Conservation (phyloP, 2,888 invertebrate species). For the Choristoneura rosaceana region DNA sequence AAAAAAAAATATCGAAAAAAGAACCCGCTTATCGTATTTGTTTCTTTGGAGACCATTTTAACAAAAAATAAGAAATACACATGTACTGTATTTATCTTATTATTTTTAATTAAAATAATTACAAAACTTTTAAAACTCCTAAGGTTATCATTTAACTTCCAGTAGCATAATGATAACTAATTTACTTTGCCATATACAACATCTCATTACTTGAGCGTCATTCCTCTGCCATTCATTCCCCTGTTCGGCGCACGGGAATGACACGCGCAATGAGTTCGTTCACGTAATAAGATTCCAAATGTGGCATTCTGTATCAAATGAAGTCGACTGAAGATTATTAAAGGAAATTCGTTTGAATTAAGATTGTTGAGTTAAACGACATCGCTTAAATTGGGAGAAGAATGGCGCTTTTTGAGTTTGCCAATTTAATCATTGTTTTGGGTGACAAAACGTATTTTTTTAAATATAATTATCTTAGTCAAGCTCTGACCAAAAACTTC, state of each 20-base stretch:
- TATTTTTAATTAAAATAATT: no score
- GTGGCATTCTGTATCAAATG: constrained; percentile 70
- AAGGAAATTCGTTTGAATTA: constrained; percentile 43
- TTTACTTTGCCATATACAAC: constrained; percentile 24
- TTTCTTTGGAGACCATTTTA: no score
- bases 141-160: not conserved
- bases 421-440: not conserved
- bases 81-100: no score
- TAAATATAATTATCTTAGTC: no score
- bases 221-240: constrained; percentile 53
- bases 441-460: no score
- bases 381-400: constrained; percentile 25
- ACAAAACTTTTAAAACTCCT: not conserved
- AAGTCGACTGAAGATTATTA: constrained; percentile 57
- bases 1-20: no score
- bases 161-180: constrained; percentile 13
- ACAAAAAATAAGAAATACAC: no score
- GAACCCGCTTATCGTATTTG: no score
- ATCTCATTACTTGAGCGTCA: constrained; percentile 57
- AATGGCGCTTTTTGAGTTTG: not conserved
- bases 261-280: constrained; percentile 52
- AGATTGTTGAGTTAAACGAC: constrained; percentile 28
- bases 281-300: constrained; percentile 76
- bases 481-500: no score
- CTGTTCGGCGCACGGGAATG: constrained; percentile 58